Base-by-base conservation (phyloP, 1,140 invertebrate genomes). In the Mesaphorura yosii region DNA sequence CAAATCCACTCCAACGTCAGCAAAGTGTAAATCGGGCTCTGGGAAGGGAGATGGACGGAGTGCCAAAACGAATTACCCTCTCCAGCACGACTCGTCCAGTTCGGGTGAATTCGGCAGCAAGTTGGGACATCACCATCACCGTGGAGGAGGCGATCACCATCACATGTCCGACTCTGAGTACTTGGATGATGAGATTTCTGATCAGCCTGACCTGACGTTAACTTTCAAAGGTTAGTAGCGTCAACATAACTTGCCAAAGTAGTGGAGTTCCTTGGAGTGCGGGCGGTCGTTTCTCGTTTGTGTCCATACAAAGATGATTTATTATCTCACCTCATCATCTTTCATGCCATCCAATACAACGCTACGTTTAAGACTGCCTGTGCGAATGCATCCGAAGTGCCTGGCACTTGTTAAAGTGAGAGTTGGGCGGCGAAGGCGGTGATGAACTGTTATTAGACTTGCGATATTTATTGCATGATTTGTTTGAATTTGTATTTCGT, bases 111-210 rank as follows among this genome's bases (percentile, higher is more conserved):
- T 40, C 27, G n/a, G n/a, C n/a, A n/a, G 28, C 53, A 17, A 27
- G 28, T 22, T 23, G 44, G 22, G 5, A n/a, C 41, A 14, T 56
- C 48, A 49, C 34, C 22, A 22, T 20, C 20, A 40, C 26, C 28
- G 17, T n/a, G 19, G 34, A 15, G 26, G 17, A 4, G 48, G 47
- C 19, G 37, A 19, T 1, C 48, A 55, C 34, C 49, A 56, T 22
- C 46, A 39, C 17, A 76, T 80, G 53, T 78, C 79, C 41, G 80
- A 81, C 37, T 73, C 81, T 50, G 78, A 81, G 64, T 83, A 79
- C 70, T 77, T 86, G 38, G 88, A 91, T 64, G 88, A 91, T 63
- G 88, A 91, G 68, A 90, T 90, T 42, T 84, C 84, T 12, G 88
- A 91, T 69, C 88, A 91, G 66, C 88, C 88, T 10, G 86, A 80